Base-by-base conservation (phyloP, 23 tunicate genomes). In the Halocynthia aurantium region DNA sequence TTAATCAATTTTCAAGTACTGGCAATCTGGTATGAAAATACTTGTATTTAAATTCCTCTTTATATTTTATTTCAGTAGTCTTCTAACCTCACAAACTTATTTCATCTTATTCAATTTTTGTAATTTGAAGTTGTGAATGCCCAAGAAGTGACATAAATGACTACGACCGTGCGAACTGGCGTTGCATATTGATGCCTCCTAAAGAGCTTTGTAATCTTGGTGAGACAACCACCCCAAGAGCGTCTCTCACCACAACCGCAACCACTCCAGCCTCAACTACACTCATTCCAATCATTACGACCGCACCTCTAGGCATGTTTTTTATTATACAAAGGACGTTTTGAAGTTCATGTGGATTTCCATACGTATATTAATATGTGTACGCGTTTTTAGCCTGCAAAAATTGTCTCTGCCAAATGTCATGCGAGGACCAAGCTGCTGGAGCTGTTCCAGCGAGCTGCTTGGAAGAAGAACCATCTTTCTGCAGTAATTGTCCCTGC, bases 151-250 rank as follows among this genome's bases (percentile, higher is more conserved):
- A 51, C 13, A 15, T 55, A 51, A 84, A 84, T 17, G 52, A 49
- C 19, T 91, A 85, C 69, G 97, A 91, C 55, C 97, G 97, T 22
- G 72, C 81, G 6, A 91, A 91, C 87, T 91, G 97, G 97, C 69
- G 97, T 6, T 91, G 97, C 55, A 77, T 91, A 40, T 72, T 91
- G 63, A 57, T 84, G 5, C 87, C 87, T 8, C 87, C 95, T 5
- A 65, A 81, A 6, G 53, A 67, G 55, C 61, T 83, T 50, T 88
- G 95, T 9, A 21, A 9, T 15, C 22, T 52, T 17, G 61, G 10
- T 17, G 50, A 52, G 50, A 71, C 76, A n/a, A 71, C 76, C 56
- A 31, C 44, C 44, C 1, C 20, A 22, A 52, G 74, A 5, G 73
- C 18, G 52, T 4, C 22, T 7, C 60, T 50, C 6, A 74, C 95